Evolutionary conservation across 2,888 invertebrate species (phyloP).

Genomic region (Keiferia lycopersicella): DNA sequence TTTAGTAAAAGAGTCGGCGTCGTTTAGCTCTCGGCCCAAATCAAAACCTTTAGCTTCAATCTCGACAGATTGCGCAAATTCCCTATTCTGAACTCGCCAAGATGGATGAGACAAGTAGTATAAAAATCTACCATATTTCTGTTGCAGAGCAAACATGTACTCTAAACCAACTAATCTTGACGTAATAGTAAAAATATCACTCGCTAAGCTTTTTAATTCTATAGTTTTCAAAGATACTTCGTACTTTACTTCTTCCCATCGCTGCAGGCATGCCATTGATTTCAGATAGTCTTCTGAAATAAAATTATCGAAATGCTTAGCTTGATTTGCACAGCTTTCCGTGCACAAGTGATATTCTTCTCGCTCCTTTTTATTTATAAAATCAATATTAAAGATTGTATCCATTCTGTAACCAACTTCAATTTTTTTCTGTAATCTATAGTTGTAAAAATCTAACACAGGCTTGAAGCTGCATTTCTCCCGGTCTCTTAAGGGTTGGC

Average conservation of each 20-base stretch:
- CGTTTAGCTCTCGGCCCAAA: slow-evolving; percentile 50
- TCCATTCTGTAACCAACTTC: slow-evolving; percentile 72
- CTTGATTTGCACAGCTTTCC: slow-evolving; percentile 74
- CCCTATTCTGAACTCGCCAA: slow-evolving; percentile 80
- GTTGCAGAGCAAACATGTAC: slow-evolving; percentile 82
- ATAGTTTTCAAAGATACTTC: slow-evolving; percentile 65
- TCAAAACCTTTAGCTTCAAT: slow-evolving; percentile 72
- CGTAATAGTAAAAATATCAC: slow-evolving; percentile 56
- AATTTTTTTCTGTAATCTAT: slow-evolving; percentile 48
- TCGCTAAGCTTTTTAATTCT: slow-evolving; percentile 69
- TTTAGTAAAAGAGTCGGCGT: slow-evolving; percentile 64
- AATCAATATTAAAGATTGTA: slow-evolving; percentile 76
- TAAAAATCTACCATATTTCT: slow-evolving; percentile 85
- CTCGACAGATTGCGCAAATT: slow-evolving; percentile 69
- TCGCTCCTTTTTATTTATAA: slow-evolving; percentile 77
- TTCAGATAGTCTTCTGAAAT: slow-evolving; percentile 82
- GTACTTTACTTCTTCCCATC: slow-evolving; percentile 71
- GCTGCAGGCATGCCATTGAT: slow-evolving; percentile 78
- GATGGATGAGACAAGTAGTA: slow-evolving; percentile 83
- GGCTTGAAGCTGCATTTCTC: slow-evolving; percentile 57
- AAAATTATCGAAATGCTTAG: slow-evolving; percentile 81
- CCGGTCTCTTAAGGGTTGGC: slow-evolving; percentile 37
- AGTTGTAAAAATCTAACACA: slow-evolving; percentile 46
- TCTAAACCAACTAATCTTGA: slow-evolving; percentile 82
- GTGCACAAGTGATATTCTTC: slow-evolving; percentile 69